phyloP scores from a whole-genome alignment of 1,140 invertebrate species.

The Aphis craccivora region DNA sequence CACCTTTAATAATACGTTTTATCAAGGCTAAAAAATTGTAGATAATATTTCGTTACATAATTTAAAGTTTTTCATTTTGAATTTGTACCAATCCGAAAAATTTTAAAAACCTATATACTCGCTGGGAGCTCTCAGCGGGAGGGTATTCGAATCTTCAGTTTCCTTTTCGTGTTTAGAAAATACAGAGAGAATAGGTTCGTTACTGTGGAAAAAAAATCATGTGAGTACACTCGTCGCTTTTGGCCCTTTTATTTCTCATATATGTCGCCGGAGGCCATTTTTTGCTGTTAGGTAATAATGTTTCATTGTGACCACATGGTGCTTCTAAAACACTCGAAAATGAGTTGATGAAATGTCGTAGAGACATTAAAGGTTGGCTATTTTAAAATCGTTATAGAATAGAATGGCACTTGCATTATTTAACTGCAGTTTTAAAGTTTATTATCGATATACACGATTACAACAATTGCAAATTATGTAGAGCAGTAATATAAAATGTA shows the following conservation, averaged over 20 bases:
- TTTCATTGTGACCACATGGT: slow-evolving; percentile 24
- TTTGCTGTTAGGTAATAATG: slow-evolving; percentile 12
- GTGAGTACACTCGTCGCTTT: slow-evolving; percentile 9
- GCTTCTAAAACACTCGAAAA: not conserved
- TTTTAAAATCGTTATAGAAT: not conserved
- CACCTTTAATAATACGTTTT: not conserved
- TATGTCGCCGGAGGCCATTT: slow-evolving; percentile 22
- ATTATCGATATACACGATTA: not conserved
- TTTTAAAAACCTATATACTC: not conserved
- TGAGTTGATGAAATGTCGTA: not conserved
- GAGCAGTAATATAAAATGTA: not conserved
- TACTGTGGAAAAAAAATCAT: slow-evolving; percentile 40
- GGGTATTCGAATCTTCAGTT: slow-evolving; percentile 12
- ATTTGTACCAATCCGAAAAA: not conserved
- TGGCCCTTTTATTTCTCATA: slow-evolving; percentile 18
- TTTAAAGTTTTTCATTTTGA: not conserved
- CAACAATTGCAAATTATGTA: not conserved
- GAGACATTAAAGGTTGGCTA: not conserved
- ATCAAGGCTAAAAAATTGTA: not conserved
- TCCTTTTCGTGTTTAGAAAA: not conserved
- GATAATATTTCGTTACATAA: not conserved
- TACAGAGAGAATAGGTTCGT: slow-evolving; percentile 13
- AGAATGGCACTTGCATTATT: not conserved
- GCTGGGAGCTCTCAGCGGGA: not conserved
- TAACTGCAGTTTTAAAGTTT: not conserved